Evolutionary conservation across 2,113 vertebrate genomes (phyloP).

Genomic region (Aptenodytes patagonicus): DNA sequence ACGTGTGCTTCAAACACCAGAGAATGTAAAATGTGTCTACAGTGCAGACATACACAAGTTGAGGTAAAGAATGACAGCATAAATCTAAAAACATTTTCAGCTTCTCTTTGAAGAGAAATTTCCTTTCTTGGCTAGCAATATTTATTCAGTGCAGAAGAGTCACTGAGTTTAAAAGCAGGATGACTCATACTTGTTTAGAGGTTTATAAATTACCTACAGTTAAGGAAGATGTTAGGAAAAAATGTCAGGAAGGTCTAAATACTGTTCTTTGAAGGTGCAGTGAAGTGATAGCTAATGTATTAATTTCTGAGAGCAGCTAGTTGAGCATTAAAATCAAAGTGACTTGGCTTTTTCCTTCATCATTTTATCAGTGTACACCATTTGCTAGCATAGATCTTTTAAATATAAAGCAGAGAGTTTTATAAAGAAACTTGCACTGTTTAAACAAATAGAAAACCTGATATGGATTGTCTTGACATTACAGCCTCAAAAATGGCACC

Average conservation of each 20-base stretch:
- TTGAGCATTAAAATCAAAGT: background rate
- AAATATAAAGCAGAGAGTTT: background rate
- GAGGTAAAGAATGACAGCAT: background rate
- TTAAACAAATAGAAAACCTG: background rate
- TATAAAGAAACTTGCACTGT: background rate
- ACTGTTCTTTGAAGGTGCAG: background rate
- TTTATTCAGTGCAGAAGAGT: background rate
- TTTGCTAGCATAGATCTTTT: background rate
- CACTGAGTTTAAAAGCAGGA: conserved; percentile 2
- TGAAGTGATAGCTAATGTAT: background rate
- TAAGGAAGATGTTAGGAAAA: background rate
- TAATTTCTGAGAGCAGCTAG: background rate
- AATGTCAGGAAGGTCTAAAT: conserved; percentile 10
- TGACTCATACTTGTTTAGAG: conserved; percentile 48
- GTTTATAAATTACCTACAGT: conserved; percentile 2
- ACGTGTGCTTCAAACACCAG: background rate
- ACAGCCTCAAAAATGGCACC: background rate
- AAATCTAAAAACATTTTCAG: background rate
- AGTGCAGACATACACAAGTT: background rate
- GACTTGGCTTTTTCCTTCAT: background rate
- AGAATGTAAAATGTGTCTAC: background rate
- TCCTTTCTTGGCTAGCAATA: background rate
- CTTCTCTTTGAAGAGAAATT: conserved; percentile 8
- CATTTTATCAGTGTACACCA: background rate
- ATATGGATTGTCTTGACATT: background rate